phyloP scores from a whole-genome alignment of 2,888 invertebrate species.

The Apodemia hepburni region DNA sequence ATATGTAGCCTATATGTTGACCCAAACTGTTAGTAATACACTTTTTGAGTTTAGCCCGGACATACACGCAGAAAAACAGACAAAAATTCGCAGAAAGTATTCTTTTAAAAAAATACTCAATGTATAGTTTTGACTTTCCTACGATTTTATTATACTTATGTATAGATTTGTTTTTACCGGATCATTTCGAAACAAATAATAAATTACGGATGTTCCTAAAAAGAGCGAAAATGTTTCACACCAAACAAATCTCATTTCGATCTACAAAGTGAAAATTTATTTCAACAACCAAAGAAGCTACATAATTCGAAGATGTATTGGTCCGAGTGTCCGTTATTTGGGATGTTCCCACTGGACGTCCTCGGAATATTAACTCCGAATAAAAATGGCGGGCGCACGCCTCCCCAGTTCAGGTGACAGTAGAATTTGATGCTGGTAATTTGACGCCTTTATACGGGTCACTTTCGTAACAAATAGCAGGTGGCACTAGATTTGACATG shows the following conservation, averaged over 20 bases:
- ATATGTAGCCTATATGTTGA: too few species aligned
- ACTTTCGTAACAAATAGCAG: constrained; percentile 56
- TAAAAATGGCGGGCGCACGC: constrained; percentile 61
- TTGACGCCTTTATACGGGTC: constrained; percentile 71
- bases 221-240: not conserved
- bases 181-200: too few species aligned
- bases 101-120: too few species aligned
- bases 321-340: constrained; percentile 56
- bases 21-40: too few species aligned
- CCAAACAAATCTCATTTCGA: constrained; percentile 4
- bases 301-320: constrained; percentile 10
- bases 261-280: constrained; percentile 13
- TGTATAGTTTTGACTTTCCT: too few species aligned
- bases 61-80: too few species aligned
- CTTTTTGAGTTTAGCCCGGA: too few species aligned
- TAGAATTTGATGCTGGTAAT: constrained; percentile 69
- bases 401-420: constrained; percentile 63
- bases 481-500: constrained; percentile 40
- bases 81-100: too few species aligned
- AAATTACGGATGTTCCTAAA: not conserved
- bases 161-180: too few species aligned
- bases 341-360: constrained; percentile 56
- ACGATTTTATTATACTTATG: too few species aligned
- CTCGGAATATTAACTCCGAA: constrained; percentile 71
- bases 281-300: constrained; percentile 1